These are phyloP conservation scores for Papilio helenus DNA, from an alignment of 1,140 invertebrate species.

Conservation along the genomic window DNA sequence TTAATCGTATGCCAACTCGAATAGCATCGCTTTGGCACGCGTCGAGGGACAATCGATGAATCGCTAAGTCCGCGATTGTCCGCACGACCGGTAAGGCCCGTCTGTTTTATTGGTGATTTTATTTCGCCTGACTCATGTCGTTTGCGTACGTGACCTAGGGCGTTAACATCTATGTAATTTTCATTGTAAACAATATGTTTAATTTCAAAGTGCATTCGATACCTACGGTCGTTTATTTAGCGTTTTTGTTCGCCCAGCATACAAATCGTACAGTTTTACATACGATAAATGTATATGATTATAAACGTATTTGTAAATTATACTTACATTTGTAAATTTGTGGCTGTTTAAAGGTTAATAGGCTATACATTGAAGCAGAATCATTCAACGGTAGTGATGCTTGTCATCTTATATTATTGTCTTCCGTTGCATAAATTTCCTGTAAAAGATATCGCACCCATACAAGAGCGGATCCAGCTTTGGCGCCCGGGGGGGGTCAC, in stretches of 20 bases:
- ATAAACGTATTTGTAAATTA: constrained; percentile 28
- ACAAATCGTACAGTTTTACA: constrained; percentile 29
- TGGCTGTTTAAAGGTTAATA: background rate
- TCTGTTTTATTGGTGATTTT: constrained; percentile 70
- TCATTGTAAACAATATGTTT: constrained; percentile 62
- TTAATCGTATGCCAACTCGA: constrained; percentile 76
- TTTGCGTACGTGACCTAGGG: constrained; percentile 67
- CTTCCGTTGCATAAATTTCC: background rate
- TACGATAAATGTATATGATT: constrained; percentile 12
- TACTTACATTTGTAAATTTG: background rate
- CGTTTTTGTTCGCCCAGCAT: constrained; percentile 19
- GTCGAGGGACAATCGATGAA: constrained; percentile 70
- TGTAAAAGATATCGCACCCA: background rate
- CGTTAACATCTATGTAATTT: constrained; percentile 74
- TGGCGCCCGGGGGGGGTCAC: too few relatives aligned
- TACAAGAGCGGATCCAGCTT: too few relatives aligned
- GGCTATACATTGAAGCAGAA: background rate
- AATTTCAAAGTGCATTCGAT: constrained; percentile 40
- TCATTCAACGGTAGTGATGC: background rate
- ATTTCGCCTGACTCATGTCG: constrained; percentile 73
- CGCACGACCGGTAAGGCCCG: constrained; percentile 53
- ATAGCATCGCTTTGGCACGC: constrained; percentile 80
- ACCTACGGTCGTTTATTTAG: constrained; percentile 35
- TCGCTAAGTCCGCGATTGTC: constrained; percentile 72
- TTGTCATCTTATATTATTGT: background rate